phyloP scores from a whole-genome alignment of 2,888 invertebrate species.

The Dicranocentrus wangi region DNA sequence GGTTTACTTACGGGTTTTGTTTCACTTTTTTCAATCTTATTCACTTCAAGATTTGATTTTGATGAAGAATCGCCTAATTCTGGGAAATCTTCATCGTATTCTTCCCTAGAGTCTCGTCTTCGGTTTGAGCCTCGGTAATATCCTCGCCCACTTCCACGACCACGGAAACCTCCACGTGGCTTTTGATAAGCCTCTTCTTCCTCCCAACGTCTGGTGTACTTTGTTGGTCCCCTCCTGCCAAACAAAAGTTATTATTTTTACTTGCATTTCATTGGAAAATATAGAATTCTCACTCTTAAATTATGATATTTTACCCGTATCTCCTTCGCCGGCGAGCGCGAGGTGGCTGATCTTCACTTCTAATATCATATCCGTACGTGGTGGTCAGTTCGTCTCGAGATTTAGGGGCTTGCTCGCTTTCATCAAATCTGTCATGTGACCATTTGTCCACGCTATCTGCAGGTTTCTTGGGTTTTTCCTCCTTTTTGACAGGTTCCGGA shows the following conservation, averaged over 20 bases:
- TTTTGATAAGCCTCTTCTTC: slow-evolving; percentile 91
- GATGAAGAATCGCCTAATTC: slow-evolving; percentile 49
- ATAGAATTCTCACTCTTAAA: background rate
- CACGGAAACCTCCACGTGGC: slow-evolving; percentile 73
- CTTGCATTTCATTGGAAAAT: background rate
- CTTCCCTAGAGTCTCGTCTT: slow-evolving; percentile 65
- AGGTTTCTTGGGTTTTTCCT: slow-evolving; percentile 76
- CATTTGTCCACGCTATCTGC: slow-evolving; percentile 82
- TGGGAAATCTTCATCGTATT: slow-evolving; percentile 71
- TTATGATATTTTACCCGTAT: slow-evolving; percentile 83
- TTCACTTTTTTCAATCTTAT: slow-evolving; percentile 5
- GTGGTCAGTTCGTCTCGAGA: slow-evolving; percentile 87
- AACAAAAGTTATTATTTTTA: background rate
- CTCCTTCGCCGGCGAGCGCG: slow-evolving; percentile 87
- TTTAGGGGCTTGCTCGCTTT: slow-evolving; percentile 88
- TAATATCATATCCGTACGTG: slow-evolving; percentile 94
- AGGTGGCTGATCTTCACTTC: slow-evolving; percentile 93
- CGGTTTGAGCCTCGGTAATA: slow-evolving; percentile 61
- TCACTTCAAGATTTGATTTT: background rate
- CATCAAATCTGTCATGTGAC: slow-evolving; percentile 90
- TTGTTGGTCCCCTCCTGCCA: slow-evolving; percentile 88
- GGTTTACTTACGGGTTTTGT: slow-evolving; percentile 19
- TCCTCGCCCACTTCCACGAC: slow-evolving; percentile 60
- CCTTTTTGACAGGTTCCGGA: slow-evolving; percentile 72
- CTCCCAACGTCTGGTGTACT: slow-evolving; percentile 94